These are phyloP conservation scores for Ophioderma brevispina DNA, from an alignment of 35 echinoderm and acorn worm genomes.

Conservation along the genomic window DNA sequence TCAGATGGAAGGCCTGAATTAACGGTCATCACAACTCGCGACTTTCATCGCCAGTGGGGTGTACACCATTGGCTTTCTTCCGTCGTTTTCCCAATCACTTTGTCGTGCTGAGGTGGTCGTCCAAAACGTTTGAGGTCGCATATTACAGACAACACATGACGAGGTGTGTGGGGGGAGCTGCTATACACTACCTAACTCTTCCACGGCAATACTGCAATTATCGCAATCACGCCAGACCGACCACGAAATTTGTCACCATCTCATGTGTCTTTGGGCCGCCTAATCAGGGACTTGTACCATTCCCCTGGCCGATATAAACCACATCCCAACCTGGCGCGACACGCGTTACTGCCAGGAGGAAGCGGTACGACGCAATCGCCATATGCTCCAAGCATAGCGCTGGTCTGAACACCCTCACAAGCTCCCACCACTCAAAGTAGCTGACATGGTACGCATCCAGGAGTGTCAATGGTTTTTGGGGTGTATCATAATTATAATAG, in stretches of 20 bases:
- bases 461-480: too few species aligned
- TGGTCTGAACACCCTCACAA: background rate
- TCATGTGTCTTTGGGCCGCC: conserved; percentile 16
- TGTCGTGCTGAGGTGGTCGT: conserved; percentile 16
- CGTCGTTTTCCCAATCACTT: background rate
- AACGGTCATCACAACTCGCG: background rate
- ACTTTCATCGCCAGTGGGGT: too few species aligned
- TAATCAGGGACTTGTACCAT: too few species aligned
- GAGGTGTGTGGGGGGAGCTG: too few species aligned
- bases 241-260: background rate
- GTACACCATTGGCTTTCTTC: conserved; percentile 38
- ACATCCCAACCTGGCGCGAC: conserved; percentile 40
- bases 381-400: conserved; percentile 21
- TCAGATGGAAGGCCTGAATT: conserved; percentile 49
- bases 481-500: too few species aligned
- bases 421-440: background rate
- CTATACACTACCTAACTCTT: background rate
- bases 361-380: conserved; percentile 5
- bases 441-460: conserved; percentile 12
- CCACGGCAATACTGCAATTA: conserved; percentile 42
- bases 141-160: conserved; percentile 38
- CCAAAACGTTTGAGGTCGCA: conserved; percentile 39
- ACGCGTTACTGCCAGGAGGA: conserved; percentile 26
- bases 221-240: conserved; percentile 29
- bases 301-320: conserved; percentile 42